Evolutionary conservation across 1,140 invertebrate species (phyloP).

Genomic region (Aphis craccivora): DNA sequence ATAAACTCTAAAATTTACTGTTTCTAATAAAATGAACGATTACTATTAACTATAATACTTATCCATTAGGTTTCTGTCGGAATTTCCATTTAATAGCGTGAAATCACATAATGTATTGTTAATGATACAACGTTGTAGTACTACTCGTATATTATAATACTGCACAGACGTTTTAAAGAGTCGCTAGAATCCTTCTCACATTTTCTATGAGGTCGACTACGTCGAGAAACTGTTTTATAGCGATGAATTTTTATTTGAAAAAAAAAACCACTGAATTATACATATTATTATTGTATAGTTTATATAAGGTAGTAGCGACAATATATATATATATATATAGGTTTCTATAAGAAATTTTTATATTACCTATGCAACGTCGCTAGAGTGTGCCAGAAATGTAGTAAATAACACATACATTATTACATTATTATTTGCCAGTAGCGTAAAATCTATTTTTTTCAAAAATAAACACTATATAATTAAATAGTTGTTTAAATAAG

Average conservation of each 20-base stretch:
- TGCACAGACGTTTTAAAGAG: not conserved
- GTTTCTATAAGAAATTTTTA: conserved; percentile 51
- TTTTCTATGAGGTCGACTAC: not conserved
- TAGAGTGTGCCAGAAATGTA: conserved; percentile 14
- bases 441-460: conserved; percentile 1
- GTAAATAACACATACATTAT: conserved; percentile 7
- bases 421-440: conserved; percentile 9
- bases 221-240: not conserved
- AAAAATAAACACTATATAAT: not conserved
- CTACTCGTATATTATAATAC: not conserved
- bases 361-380: conserved; percentile 6
- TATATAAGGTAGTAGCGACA: not conserved
- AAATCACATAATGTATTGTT: conserved; percentile 12
- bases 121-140: too few relatives aligned
- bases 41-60: not conserved
- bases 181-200: not conserved
- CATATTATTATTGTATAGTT: not conserved
- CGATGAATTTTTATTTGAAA: not conserved
- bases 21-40: conserved; percentile 2
- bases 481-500: not conserved
- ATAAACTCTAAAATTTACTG: not conserved
- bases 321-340: not conserved
- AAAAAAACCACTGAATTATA: not conserved
- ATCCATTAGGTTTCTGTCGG: not conserved
- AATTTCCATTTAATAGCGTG: conserved; percentile 14